Evolutionary conservation across 2,888 invertebrate species (phyloP).

Genomic region (Habroteleia sp.): DNA sequence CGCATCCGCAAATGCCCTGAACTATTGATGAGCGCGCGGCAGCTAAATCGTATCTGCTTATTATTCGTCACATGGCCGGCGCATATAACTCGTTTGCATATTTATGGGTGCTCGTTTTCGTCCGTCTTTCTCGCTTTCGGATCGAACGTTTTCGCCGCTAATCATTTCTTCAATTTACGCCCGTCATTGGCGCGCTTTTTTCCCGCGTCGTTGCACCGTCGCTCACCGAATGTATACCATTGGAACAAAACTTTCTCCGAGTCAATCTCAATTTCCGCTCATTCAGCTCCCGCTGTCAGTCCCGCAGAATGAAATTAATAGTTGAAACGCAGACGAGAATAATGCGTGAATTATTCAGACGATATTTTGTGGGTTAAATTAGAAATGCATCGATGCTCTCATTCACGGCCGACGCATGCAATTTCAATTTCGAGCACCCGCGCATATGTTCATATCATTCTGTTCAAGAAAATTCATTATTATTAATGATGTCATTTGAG

Average conservation of each 20-base stretch:
- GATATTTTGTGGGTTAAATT: conserved; percentile 62
- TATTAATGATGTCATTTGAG: conserved; percentile 54
- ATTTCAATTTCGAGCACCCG: conserved; percentile 43
- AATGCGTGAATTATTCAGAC: conserved; percentile 57
- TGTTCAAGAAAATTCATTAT: conserved; percentile 48
- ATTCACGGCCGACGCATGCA: conserved; percentile 54
- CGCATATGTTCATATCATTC: conserved; percentile 39
- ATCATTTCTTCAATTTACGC: conserved; percentile 58
- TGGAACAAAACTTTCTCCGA: conserved; percentile 60
- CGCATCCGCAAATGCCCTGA: conserved; percentile 64
- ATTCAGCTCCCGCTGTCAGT: conserved; percentile 41
- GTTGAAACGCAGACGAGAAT: conserved; percentile 58
- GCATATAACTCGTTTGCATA: conserved; percentile 68
- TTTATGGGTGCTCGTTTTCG: conserved; percentile 64
- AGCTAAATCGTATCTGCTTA: conserved; percentile 67
- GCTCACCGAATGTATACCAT: conserved; percentile 45
- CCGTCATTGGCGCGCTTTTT: conserved; percentile 28
- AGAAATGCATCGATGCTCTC: conserved; percentile 61
- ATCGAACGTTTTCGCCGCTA: conserved; percentile 48
- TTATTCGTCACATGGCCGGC: conserved; percentile 64
- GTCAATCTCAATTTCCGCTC: conserved; percentile 63
- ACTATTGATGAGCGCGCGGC: conserved; percentile 60
- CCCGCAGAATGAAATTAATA: conserved; percentile 44
- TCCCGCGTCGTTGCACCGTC: neutral
- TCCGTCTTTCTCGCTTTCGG: conserved; percentile 13